Base-by-base conservation (phyloP, 2,888 invertebrate species). In the Mamestra brassicae region DNA sequence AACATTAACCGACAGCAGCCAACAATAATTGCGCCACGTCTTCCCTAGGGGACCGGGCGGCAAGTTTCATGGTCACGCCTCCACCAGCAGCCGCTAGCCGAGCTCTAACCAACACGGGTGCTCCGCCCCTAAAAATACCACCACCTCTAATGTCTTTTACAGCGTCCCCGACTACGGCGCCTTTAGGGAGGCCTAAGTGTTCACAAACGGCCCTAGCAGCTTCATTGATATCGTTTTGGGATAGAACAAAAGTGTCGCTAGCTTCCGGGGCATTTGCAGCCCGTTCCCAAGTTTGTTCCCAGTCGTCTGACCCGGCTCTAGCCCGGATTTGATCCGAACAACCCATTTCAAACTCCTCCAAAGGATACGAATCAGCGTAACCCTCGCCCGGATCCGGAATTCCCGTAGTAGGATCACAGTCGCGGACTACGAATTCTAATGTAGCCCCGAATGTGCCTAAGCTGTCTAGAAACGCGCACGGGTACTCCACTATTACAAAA, bases 381-480 rank as follows among this genome's bases (percentile, higher is more conserved):
- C 99, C 98, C 87, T 99, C 99, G n/a, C 99, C 99, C 4, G 99
- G 98, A 86, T 99, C 99, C 0, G 99, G 98, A 64, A 98, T 96
- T 0, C 99, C 99, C 0, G 99, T 99, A 36, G 97, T 97, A 0
- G 99, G 99, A 95, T 99, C 99, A 90, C 99, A 99, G 95, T 99
- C 99, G 88, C 98, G 98, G 0, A 99, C 99, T 45, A 98, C 97
- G 93, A 99, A 99, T 92, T 99, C 99, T 85, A 99, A 94, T 0
- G 98, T 98, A 8, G 99, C 98, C 2, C 98, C 98, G 94, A 99
- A 99, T 0, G 98, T 95, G 93, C 98, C 98, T 63, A 98, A 97
- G 75, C 98, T 98, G 74, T 97, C 97, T n/a, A 98, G 95, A 65
- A 91, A 94, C 0, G 93, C 92, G 61, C 90, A 87, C 0, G 96